Percentiles rank a stretch among this genome's conserved stretches.
These are phyloP conservation scores for Fulica atra DNA, from an alignment of 2,113 vertebrate species.

Conservation along the genomic window DNA sequence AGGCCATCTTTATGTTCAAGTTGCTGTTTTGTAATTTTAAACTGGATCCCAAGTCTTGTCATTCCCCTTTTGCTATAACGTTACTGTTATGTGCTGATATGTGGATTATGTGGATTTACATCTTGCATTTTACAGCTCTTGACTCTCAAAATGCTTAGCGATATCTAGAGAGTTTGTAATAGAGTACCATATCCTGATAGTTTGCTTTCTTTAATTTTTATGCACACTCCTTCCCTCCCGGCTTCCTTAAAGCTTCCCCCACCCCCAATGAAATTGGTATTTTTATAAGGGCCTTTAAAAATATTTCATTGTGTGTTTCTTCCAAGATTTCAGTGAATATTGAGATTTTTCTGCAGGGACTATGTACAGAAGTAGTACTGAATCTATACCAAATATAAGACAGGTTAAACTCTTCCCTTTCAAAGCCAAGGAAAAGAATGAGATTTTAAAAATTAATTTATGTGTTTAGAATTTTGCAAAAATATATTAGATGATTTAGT, in stretches of 20 bases:
- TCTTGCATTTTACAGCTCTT: background rate
- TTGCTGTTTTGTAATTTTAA: slow-evolving; percentile 21
- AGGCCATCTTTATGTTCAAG: background rate
- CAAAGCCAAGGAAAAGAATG: background rate
- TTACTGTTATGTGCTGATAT: background rate
- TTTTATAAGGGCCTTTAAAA: background rate
- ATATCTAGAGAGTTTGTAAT: background rate
- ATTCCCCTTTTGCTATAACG: background rate
- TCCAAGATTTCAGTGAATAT: background rate
- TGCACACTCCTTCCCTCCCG: too few relatives aligned
- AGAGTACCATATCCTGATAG: background rate
- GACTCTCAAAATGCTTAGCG: background rate
- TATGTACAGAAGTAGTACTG: background rate
- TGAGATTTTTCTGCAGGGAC: background rate
- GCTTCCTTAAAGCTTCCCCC: too few relatives aligned
- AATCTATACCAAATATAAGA: background rate
- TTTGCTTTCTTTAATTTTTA: background rate
- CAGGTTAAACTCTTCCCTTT: background rate
- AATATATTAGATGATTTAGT: background rate
- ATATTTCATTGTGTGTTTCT: background rate
- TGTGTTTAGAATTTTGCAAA: background rate
- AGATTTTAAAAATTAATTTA: background rate
- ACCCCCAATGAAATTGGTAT: background rate
- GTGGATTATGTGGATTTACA: background rate
- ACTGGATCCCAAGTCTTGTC: background rate